Percentiles rank a stretch among this genome's conserved stretches.
Conservation (phyloP, 1,140 invertebrate species). For the Dendroctonus ponderosae region DNA sequence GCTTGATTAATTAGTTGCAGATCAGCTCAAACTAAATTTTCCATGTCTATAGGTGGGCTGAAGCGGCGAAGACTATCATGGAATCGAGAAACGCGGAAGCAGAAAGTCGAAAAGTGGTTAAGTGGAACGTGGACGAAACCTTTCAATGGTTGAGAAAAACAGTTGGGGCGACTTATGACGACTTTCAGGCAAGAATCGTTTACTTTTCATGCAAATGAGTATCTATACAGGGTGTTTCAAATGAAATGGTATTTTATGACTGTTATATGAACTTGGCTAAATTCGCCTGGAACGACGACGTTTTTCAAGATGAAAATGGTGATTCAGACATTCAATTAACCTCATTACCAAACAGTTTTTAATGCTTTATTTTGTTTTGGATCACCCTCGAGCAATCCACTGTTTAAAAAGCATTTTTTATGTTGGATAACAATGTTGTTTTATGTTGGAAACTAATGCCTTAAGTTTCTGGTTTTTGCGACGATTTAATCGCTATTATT, state of each 20-base stretch:
- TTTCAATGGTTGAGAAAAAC: constrained; percentile 93
- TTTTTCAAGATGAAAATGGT: not conserved
- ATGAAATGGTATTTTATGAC: not conserved
- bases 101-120: constrained; percentile 93
- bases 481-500: too few relatives aligned
- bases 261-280: not conserved
- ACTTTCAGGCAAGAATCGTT: constrained; percentile 66
- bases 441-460: too few relatives aligned
- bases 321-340: too few relatives aligned
- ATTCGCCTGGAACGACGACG: not conserved
- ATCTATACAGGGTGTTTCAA: too few relatives aligned
- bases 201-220: not conserved
- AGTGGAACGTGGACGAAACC: constrained; percentile 98
- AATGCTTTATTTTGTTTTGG: too few relatives aligned
- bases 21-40: not conserved
- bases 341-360: too few relatives aligned
- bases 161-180: constrained; percentile 93
- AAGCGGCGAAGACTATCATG: constrained; percentile 96
- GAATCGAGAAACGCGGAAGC: constrained; percentile 88
- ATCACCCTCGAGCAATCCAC: too few relatives aligned
- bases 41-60: constrained; percentile 56
- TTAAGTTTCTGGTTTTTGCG: too few relatives aligned
- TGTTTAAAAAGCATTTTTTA: too few relatives aligned
- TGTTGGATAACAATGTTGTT: too few relatives aligned
- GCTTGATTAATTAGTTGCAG: too few relatives aligned